Evolutionary conservation across 2,113 vertebrate genomes (phyloP).

Genomic region (Leptobrachium ailaonicum): DNA sequence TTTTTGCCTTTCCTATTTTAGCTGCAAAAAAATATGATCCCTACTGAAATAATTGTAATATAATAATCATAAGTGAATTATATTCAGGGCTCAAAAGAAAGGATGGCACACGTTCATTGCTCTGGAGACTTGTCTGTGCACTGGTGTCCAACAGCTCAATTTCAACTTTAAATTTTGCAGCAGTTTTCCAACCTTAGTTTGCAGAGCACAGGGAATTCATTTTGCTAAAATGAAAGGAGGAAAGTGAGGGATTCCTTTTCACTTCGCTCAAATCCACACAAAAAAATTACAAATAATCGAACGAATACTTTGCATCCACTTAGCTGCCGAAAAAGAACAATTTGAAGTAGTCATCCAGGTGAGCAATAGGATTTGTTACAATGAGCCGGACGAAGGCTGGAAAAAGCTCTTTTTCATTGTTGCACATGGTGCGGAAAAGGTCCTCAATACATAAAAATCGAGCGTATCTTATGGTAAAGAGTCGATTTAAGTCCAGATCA

Average conservation of each 20-base stretch:
- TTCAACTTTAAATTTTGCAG: neutral
- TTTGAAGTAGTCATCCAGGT: conserved; percentile 65
- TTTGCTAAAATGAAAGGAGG: neutral
- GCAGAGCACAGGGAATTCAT: neutral
- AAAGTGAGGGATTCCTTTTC: neutral
- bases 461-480: conserved; percentile 73
- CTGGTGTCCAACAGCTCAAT: neutral
- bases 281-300: conserved; percentile 47
- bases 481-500: conserved; percentile 73
- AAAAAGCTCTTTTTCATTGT: conserved; percentile 70
- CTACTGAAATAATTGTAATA: too few relatives aligned
- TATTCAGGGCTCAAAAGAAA: neutral
- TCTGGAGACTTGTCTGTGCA: neutral
- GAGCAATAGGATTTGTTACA: conserved; percentile 38
- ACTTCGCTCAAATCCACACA: neutral
- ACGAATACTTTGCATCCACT: conserved; percentile 63
- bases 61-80: neutral
- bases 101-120: neutral
- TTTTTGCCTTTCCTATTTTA: neutral
- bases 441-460: conserved; percentile 64
- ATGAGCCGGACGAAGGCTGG: conserved; percentile 52
- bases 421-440: conserved; percentile 68
- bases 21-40: too few relatives aligned
- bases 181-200: neutral
- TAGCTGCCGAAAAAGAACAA: conserved; percentile 70